Evolutionary conservation across 2,888 invertebrate genomes (phyloP).

Genomic region (Pterostichus niger): DNA sequence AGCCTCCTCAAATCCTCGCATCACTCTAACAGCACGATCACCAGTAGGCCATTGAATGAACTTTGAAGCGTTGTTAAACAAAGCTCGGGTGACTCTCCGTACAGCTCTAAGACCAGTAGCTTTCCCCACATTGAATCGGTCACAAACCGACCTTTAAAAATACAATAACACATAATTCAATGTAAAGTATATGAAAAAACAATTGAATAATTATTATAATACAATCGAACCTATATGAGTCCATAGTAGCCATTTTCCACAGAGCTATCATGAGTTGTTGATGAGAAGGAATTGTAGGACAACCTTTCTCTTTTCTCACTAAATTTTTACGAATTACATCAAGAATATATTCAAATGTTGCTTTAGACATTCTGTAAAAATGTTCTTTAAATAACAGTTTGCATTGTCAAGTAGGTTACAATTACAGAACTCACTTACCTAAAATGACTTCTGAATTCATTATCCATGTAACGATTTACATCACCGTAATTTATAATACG

Average conservation of each 20-base stretch:
- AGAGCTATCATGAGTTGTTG: constrained; percentile 67
- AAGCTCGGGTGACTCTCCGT: constrained; percentile 66
- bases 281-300: constrained; percentile 60
- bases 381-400: neutral
- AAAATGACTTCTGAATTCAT: constrained; percentile 64
- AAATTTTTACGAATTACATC: constrained; percentile 33
- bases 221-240: constrained; percentile 68
- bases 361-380: constrained; percentile 34
- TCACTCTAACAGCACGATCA: constrained; percentile 51
- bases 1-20: constrained; percentile 61
- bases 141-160: constrained; percentile 68
- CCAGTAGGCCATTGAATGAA: constrained; percentile 69
- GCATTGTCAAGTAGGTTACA: neutral
- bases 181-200: constrained; percentile 51
- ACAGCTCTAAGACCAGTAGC: constrained; percentile 68
- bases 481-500: constrained; percentile 21
- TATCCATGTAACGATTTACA: constrained; percentile 20
- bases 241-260: constrained; percentile 68
- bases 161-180: constrained; percentile 31
- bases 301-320: constrained; percentile 47
- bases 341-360: constrained; percentile 38
- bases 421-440: constrained; percentile 41
- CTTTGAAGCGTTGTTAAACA: constrained; percentile 64
- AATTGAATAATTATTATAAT: constrained; percentile 58
- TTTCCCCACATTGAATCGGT: constrained; percentile 69